These are phyloP conservation scores for Chaetodon trifasciatus DNA, from an alignment of 2,797 vertebrate genomes.

Conservation along the genomic window DNA sequence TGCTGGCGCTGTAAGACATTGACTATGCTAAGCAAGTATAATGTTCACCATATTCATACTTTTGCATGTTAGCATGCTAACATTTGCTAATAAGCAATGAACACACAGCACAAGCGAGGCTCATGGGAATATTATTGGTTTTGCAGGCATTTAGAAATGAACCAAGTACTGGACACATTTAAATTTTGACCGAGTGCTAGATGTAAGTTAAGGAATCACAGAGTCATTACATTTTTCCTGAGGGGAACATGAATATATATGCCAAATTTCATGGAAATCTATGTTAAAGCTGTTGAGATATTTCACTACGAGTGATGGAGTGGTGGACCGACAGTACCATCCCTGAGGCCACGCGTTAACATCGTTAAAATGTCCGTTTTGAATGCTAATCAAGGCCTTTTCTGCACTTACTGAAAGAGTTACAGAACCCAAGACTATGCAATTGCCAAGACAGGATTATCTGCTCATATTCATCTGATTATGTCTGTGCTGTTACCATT, in stretches of 20 bases:
- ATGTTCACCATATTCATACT: not conserved
- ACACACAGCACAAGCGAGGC: not conserved
- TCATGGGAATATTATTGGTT: not conserved
- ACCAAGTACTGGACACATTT: not conserved
- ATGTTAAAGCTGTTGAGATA: not conserved
- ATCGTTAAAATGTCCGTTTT: not conserved
- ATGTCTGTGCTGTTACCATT: not conserved
- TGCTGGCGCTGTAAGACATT: not conserved
- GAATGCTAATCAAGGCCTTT: slow-evolving; percentile 3
- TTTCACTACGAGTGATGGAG: not conserved
- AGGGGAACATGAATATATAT: not conserved
- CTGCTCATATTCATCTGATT: slow-evolving; percentile 5
- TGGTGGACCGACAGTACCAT: too few species aligned
- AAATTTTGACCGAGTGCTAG: not conserved
- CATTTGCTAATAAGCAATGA: not conserved
- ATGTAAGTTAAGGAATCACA: not conserved
- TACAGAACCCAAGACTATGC: not conserved
- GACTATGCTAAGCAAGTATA: not conserved
- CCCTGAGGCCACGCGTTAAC: not conserved
- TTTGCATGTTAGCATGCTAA: not conserved
- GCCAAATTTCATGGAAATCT: not conserved
- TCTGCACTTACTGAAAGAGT: not conserved
- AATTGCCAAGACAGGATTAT: not conserved
- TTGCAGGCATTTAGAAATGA: not conserved
- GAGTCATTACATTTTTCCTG: not conserved